Percentiles rank a stretch among this genome's conserved stretches.
These are phyloP conservation scores for Bryconaethiops microstoma DNA, from an alignment of 2,797 vertebrate genomes.

Conservation along the genomic window DNA sequence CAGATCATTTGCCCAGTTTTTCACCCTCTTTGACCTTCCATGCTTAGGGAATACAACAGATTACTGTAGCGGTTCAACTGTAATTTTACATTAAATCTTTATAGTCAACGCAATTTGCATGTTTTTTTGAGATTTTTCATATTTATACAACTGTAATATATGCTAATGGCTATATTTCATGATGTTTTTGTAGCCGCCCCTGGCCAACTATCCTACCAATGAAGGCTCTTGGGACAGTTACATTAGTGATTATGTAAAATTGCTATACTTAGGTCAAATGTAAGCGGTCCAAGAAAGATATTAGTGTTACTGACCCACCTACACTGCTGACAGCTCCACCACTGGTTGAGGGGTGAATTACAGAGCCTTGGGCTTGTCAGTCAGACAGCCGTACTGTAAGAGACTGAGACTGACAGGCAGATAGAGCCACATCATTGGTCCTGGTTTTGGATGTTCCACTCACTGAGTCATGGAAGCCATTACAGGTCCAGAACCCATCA, in stretches of 20 bases:
- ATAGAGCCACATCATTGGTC: constrained; percentile 44
- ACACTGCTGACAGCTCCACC: neutral
- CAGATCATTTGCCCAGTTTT: too few species aligned
- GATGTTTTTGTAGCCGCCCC: too few species aligned
- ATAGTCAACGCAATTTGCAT: too few species aligned
- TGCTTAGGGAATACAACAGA: too few species aligned
- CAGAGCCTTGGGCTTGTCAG: neutral
- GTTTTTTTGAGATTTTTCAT: too few species aligned
- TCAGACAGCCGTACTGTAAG: neutral
- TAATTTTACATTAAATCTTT: too few species aligned
- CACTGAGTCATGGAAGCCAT: constrained; percentile 57
- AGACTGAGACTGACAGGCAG: constrained; percentile 1
- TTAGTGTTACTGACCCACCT: neutral
- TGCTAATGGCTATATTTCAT: too few species aligned
- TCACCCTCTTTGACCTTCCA: too few species aligned
- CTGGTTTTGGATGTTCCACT: constrained; percentile 40
- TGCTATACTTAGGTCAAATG: neutral
- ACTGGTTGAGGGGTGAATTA: neutral
- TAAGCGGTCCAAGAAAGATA: neutral
- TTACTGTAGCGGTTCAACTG: too few species aligned
- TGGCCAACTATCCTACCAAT: too few species aligned
- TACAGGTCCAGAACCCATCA: constrained; percentile 62
- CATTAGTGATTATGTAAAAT: neutral
- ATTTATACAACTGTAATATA: too few species aligned
- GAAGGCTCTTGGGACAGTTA: neutral